Evolutionary conservation across 1,140 invertebrate species (phyloP).

Genomic region (Pantala flavescens): DNA sequence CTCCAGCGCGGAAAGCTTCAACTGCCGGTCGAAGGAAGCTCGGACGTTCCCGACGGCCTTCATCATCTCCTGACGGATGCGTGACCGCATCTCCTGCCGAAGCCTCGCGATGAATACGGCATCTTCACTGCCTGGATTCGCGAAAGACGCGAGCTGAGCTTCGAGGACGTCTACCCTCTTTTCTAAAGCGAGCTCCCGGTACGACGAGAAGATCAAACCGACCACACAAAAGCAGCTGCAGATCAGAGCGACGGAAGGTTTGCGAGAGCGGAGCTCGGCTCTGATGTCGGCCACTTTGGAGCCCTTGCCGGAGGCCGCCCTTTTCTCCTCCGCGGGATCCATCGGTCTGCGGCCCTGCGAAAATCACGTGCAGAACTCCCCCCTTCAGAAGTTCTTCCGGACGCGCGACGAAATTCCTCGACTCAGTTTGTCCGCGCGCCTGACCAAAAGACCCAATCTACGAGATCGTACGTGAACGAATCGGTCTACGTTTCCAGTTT

Average conservation of each 20-base stretch:
- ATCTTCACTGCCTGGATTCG: neutral
- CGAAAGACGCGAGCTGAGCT: neutral
- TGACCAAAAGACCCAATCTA: neutral
- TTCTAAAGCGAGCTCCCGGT: neutral
- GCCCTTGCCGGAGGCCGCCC: neutral
- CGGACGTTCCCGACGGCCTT: neutral
- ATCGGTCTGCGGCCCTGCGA: neutral
- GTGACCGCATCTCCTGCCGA: neutral
- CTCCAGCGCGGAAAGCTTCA: neutral
- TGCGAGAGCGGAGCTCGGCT: too few relatives aligned
- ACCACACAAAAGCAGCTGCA: neutral
- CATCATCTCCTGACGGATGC: neutral
- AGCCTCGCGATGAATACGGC: neutral
- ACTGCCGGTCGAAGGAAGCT: neutral
- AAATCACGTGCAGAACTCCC: neutral
- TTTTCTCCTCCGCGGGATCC: neutral
- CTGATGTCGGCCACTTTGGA: neutral
- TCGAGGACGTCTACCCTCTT: neutral
- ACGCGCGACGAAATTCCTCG: neutral
- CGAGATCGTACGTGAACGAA: neutral
- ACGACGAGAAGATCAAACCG: neutral
- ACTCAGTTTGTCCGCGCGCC: neutral
- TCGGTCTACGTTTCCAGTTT: neutral
- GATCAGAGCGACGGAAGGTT: neutral
- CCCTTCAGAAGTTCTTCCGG: neutral